Conservation (phyloP, 2,113 vertebrate species). For the Neomonachus schauinslandi region DNA sequence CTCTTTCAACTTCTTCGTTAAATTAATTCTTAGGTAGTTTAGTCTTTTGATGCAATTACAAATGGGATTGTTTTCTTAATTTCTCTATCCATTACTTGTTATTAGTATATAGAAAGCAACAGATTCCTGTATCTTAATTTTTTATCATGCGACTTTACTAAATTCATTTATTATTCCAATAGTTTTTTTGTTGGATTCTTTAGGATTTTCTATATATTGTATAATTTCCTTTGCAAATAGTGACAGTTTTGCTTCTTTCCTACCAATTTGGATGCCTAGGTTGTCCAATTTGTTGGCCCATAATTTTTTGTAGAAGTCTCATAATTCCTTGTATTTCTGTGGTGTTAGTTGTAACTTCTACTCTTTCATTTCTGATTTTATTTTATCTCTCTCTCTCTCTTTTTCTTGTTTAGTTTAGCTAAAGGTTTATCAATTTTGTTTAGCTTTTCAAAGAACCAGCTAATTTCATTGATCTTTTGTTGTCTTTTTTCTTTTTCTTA, state of each 20-base stretch:
- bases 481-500: neutral
- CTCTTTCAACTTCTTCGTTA: neutral
- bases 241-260: neutral
- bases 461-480: neutral
- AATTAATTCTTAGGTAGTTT: neutral
- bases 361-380: neutral
- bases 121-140: neutral
- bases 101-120: neutral
- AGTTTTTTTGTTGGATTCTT: neutral
- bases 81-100: neutral
- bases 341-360: neutral
- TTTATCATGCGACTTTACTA: neutral
- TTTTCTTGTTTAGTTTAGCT: neutral
- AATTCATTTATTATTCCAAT: neutral
- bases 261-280: neutral
- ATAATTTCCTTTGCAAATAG: neutral
- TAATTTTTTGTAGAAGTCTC: neutral
- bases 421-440: neutral
- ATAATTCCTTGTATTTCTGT: neutral
- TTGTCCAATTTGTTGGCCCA: neutral
- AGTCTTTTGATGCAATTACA: neutral
- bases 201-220: neutral
- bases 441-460: neutral
- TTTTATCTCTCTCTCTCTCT: neutral
- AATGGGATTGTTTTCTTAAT: neutral